phyloP scores from a whole-genome alignment of 1,140 invertebrate species.

The Bombus confusus region DNA sequence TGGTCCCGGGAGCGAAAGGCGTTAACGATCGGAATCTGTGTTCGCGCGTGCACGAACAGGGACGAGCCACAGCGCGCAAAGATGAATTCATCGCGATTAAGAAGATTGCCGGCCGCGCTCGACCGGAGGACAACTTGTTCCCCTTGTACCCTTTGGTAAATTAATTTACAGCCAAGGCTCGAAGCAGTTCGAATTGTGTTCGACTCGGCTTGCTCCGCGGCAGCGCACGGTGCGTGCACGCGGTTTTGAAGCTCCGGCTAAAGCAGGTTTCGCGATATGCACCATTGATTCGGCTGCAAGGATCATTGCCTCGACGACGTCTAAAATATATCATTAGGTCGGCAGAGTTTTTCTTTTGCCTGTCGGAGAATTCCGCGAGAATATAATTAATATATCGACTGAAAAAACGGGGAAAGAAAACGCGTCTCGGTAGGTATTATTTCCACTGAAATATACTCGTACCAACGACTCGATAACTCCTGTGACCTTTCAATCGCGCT shows the following conservation, averaged over 20 bases:
- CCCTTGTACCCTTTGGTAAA: conserved; percentile 37
- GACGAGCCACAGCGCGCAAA: conserved; percentile 7
- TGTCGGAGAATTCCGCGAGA: conserved; percentile 21
- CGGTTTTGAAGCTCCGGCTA: conserved; percentile 45
- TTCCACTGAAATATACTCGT: conserved; percentile 22
- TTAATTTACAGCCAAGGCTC: conserved; percentile 32
- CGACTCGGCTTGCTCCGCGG: background rate
- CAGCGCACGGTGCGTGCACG: background rate
- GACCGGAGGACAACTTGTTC: conserved; percentile 39
- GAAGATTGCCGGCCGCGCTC: conserved; percentile 32
- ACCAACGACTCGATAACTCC: conserved; percentile 27
- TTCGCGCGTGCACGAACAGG: conserved; percentile 28
- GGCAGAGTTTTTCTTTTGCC: background rate
- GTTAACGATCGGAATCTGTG: conserved; percentile 53
- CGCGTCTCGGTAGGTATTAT: background rate
- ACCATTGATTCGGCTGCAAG: conserved; percentile 67
- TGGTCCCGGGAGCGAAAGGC: conserved; percentile 33
- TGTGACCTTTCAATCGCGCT: conserved; percentile 41
- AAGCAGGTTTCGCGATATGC: conserved; percentile 67
- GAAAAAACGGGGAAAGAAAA: background rate
- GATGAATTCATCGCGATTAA: conserved; percentile 53
- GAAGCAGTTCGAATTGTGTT: background rate
- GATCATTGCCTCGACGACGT: conserved; percentile 65
- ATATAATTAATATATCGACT: conserved; percentile 28
- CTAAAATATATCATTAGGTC: conserved; percentile 51